phyloP scores from a whole-genome alignment of 2,888 invertebrate species.

The Sceliomorpha sp. region DNA sequence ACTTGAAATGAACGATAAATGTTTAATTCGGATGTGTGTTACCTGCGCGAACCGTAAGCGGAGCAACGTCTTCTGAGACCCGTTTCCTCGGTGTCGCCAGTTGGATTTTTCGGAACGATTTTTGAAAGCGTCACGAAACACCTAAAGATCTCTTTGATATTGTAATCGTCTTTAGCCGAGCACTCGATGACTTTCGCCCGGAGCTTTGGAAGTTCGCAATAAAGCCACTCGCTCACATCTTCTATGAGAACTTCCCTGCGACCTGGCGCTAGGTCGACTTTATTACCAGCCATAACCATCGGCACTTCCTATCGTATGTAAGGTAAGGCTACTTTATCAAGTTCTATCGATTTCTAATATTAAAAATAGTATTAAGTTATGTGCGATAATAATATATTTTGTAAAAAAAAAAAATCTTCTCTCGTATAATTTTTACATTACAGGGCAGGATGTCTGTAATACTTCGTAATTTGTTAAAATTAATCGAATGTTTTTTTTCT shows the following conservation, averaged over 20 bases:
- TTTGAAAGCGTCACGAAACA: slow-evolving; percentile 89
- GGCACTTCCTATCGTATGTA: slow-evolving; percentile 85
- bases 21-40: slow-evolving; percentile 31
- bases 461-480: too few relatives aligned
- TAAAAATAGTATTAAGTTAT: too few relatives aligned
- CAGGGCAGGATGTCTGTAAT: too few relatives aligned
- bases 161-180: slow-evolving; percentile 89
- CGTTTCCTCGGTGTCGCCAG: slow-evolving; percentile 82
- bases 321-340: background rate
- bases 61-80: slow-evolving; percentile 88
- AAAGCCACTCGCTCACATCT: slow-evolving; percentile 91
- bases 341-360: background rate
- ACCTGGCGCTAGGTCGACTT: slow-evolving; percentile 87
- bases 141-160: slow-evolving; percentile 90
- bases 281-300: slow-evolving; percentile 93
- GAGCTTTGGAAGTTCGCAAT: slow-evolving; percentile 87
- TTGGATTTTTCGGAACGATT: slow-evolving; percentile 83
- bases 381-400: too few relatives aligned
- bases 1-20: too few relatives aligned
- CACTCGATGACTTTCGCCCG: slow-evolving; percentile 89
- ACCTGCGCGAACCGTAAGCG: slow-evolving; percentile 83
- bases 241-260: slow-evolving; percentile 88
- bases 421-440: background rate
- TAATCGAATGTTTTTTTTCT: too few relatives aligned
- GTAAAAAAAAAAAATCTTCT: background rate